Conservation (phyloP, 64 coral and sea anemone genomes). For the Stichodactyla mertensii region DNA sequence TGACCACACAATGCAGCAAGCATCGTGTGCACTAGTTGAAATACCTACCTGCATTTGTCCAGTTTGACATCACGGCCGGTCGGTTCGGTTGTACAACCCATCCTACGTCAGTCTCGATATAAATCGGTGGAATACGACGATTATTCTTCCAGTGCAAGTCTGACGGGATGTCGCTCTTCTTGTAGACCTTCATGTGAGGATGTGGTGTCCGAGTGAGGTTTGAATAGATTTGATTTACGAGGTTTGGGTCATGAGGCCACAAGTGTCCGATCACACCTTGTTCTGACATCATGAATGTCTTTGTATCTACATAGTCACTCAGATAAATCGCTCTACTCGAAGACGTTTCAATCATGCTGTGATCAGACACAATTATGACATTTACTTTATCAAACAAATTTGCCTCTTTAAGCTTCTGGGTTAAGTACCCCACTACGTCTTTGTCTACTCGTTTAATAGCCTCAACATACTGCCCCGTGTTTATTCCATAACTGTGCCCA, state of each 20-base stretch:
- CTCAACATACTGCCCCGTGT: constrained; percentile 13
- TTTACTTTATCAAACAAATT: constrained; percentile 23
- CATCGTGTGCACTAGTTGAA: too few relatives aligned
- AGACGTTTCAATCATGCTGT: constrained; percentile 23
- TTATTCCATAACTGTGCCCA: constrained; percentile 48
- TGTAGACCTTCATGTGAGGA: constrained; percentile 41
- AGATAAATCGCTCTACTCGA: constrained; percentile 8
- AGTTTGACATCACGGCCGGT: neutral
- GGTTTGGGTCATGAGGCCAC: constrained; percentile 25
- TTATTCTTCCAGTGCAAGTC: constrained; percentile 61
- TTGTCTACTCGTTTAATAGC: constrained; percentile 32
- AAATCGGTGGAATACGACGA: constrained; percentile 45
- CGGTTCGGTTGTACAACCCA: neutral
- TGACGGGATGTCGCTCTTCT: constrained; percentile 46
- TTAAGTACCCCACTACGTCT: constrained; percentile 35
- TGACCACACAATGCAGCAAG: too few relatives aligned
- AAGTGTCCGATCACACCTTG: constrained; percentile 19
- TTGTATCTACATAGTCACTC: constrained; percentile 16
- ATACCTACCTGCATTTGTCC: neutral
- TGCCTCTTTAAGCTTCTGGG: constrained; percentile 15
- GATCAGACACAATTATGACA: constrained; percentile 37
- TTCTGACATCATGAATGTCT: constrained; percentile 16
- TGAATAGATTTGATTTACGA: constrained; percentile 28
- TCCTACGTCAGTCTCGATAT: constrained; percentile 5
- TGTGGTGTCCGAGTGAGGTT: constrained; percentile 37